Base-by-base conservation (phyloP, 2,888 invertebrate species). In the Lasioglossum villosulum region DNA sequence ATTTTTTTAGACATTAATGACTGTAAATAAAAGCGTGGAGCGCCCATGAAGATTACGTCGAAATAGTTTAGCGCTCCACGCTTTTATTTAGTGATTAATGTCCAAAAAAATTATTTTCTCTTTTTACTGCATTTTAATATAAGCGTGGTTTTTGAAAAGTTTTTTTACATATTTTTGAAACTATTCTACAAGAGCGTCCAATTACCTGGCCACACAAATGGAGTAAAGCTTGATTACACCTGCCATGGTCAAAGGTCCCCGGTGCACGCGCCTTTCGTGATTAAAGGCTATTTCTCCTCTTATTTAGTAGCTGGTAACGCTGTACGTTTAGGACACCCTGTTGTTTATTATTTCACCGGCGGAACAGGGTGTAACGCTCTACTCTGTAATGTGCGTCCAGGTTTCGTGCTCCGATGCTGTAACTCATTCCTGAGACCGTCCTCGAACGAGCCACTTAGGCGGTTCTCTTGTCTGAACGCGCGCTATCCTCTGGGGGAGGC, bases 141-240 rank as follows among this genome's bases (percentile, higher is more conserved):
- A n/a, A n/a, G n/a, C n/a, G n/a, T n/a, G n/a, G n/a, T n/a, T n/a
- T n/a, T n/a, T n/a, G n/a, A n/a, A n/a, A n/a, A n/a, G n/a, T n/a
- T n/a, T n/a, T n/a, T n/a, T n/a, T n/a, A n/a, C n/a, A n/a, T n/a
- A n/a, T n/a, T n/a, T 30, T 34, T 27, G 48, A 75, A 71, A 72
- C 52, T 66, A 1, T 23, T 23, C 34, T 27, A 27, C 8, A 34
- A 39, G 39, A 39, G 48, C 34, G 27, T 45, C 52, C 34, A 76
- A 76, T 84, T 77, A 73, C n/a, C 48, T 77, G 16, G 30, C 73
- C 59, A 6, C 37, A 73, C 56, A 34, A 74, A 82, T 39, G 70
- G 6, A 27, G 27, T 30, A 45, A 27, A 74, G 45, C 68, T 2
- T 19, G 74, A 82, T 80, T 74, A 56, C 30, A 42, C 37, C 52